These are phyloP conservation scores for Eueremaeus valkanovi DNA, from an alignment of 2,888 invertebrate species.

Conservation along the genomic window DNA sequence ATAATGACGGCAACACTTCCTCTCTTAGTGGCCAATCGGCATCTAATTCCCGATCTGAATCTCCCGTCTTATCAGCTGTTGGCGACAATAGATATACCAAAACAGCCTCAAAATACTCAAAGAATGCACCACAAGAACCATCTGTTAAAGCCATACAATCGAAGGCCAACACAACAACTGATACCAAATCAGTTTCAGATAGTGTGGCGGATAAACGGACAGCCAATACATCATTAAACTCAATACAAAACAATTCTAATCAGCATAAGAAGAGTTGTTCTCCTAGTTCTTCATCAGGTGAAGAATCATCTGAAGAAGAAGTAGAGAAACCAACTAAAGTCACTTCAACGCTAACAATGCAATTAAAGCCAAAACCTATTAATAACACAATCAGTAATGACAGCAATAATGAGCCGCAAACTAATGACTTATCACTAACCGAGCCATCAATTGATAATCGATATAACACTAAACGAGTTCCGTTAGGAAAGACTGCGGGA, in stretches of 20 bases:
- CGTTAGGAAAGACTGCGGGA: slow-evolving; percentile 34
- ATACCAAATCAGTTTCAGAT: slow-evolving; percentile 21
- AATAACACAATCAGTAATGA: background rate
- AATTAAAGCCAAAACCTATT: slow-evolving; percentile 7
- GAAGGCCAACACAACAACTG: slow-evolving; percentile 2
- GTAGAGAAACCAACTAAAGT: background rate
- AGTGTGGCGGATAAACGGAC: slow-evolving; percentile 26
- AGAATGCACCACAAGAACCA: background rate
- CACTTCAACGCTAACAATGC: slow-evolving; percentile 13
- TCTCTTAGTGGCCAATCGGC: slow-evolving; percentile 32
- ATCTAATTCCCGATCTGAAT: slow-evolving; percentile 36
- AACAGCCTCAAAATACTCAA: background rate
- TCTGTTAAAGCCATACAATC: background rate
- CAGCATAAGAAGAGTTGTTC: slow-evolving; percentile 1
- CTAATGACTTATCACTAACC: slow-evolving; percentile 18
- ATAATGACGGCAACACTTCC: slow-evolving; percentile 12
- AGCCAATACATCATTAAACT: slow-evolving; percentile 1
- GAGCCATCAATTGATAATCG: slow-evolving; percentile 22
- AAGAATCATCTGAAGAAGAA: slow-evolving; percentile 31
- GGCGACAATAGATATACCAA: slow-evolving; percentile 15
- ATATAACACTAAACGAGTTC: slow-evolving; percentile 20
- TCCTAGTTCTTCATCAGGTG: slow-evolving; percentile 20
- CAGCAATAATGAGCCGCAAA: background rate
- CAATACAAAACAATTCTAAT: background rate
- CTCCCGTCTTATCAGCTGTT: slow-evolving; percentile 33